Evolutionary conservation across 2,113 vertebrate genomes (phyloP), one percentile per base, ranked within the genome.

Genomic region (Lontra canadensis): DNA sequence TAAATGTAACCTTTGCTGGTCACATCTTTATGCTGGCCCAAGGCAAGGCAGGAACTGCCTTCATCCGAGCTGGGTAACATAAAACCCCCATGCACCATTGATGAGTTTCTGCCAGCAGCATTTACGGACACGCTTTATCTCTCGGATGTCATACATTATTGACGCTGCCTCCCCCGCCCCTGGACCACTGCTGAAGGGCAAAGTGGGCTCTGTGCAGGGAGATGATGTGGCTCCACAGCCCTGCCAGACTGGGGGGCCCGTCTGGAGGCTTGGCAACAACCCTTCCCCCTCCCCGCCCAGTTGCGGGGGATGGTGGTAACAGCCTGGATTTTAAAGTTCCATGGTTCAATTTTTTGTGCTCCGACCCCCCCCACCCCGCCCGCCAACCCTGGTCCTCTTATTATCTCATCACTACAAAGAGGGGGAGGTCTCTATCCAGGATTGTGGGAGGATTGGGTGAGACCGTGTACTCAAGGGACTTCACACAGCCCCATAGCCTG

Each of bases 111-210:
- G 84, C 88, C 69, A 4, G 79, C 92, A 52, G 88, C 34, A 0
- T 90, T 97, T 86, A 84, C 1, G 6, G 55, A 92, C 7, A 3
- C 1, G 2, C 88, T 92, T 97, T 96, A 42, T 87, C 85, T 98
- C 18, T 1, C 0, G 2, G 85, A 73, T 92, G 88, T 89, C 86
- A 69, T 82, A 31, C 80, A n/a, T 97, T 86, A 94, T 3, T 14
- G 86, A 65, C 1, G 2, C 34, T 26, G 52, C 34, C 12, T 20
- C 55, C 23, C 10, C 15, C 4, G 6, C 13, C 55, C 76, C 76
- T 17, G 78, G 96, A 42, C 78, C 76, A 8, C 34, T 8, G 82
- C 69, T 80, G 69, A 87, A 95, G 93, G 93, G 90, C 95, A 96
- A 31, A 88, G 90, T 0, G 3, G 59, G 39, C 88, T 83, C 34